Base-by-base conservation (phyloP, 1,140 invertebrate species). In the Drosophila busckii region DNA sequence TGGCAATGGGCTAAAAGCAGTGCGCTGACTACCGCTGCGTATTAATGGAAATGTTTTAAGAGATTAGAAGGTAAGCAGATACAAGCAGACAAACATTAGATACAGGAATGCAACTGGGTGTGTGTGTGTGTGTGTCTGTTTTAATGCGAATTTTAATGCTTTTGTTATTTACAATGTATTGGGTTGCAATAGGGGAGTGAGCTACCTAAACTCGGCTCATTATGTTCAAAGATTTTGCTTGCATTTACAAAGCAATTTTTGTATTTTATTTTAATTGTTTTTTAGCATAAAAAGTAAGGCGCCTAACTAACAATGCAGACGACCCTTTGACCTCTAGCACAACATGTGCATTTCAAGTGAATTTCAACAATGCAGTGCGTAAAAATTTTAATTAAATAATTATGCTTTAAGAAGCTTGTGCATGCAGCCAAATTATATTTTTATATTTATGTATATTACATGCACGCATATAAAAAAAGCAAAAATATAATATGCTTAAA, bases 31-130 rank as follows among this genome's bases (percentile, higher is more conserved):
- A 66, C 71, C 71, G 64, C 75, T 75, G 75, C 53, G 75, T 75
- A 82, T 82, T 82, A 82, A 82, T 82, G 75, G 65, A 82, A 69
- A 70, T 73, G 75, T 82, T 82, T 82, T 61, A 82, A 61, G 53
- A 75, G 75, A 82, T 82, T 82, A 82, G 53, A 63, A 71, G 67
- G 63, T 50, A 64, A 26, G 28, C 6, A 29, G 41, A 49, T 20
- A 52, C 8, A 44, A 12, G 22, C 13, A 17, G 16, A 8, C 42
- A 38, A 70, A 66, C 55, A 59, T 13, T 7, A 23, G 23, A 55
- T 35, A 82, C 69, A 80, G n/a, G n/a, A 82, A 82, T 80, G 68
- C 75, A 75, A 78, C 54, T 69, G 75, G n/a, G n/a, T n/a, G n/a
- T n/a, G n/a, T n/a, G n/a, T n/a, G n/a, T n/a, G 65, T 66, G 68